phyloP scores from a whole-genome alignment of 1,140 invertebrate genomes.

The Ganaspis sp. region DNA sequence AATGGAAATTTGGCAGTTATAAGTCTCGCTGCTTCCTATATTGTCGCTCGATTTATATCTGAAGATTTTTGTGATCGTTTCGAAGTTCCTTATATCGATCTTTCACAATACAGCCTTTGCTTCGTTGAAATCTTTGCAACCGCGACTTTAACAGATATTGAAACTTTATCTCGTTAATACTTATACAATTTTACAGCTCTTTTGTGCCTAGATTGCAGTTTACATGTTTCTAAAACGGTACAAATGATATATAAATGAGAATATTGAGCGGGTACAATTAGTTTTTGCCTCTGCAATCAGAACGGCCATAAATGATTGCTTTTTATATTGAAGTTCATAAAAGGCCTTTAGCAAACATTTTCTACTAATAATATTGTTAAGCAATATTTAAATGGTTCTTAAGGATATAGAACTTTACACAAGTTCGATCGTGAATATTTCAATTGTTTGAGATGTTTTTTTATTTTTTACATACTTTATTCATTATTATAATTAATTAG shows the following conservation, averaged over 20 bases:
- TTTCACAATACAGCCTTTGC: constrained; percentile 70
- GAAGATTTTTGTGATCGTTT: constrained; percentile 72
- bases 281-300: neutral
- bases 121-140: constrained; percentile 71
- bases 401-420: neutral
- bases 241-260: neutral
- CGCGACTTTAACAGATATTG: constrained; percentile 63
- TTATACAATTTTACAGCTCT: neutral
- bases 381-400: neutral
- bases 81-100: constrained; percentile 69
- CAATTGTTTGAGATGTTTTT: neutral
- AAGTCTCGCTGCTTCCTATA: constrained; percentile 68
- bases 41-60: constrained; percentile 65
- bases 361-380: neutral
- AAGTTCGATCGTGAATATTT: constrained; percentile 2
- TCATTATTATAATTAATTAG: no score
- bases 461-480: neutral
- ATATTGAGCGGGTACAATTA: neutral
- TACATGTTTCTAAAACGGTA: neutral
- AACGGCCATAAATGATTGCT: constrained; percentile 1
- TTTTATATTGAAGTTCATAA: neutral
- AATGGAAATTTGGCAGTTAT: constrained; percentile 63
- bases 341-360: neutral
- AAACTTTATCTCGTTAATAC: constrained; percentile 4
- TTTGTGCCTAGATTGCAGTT: neutral